Base-by-base conservation (phyloP, 2,888 invertebrate genomes). In the Orthosia gracilis region DNA sequence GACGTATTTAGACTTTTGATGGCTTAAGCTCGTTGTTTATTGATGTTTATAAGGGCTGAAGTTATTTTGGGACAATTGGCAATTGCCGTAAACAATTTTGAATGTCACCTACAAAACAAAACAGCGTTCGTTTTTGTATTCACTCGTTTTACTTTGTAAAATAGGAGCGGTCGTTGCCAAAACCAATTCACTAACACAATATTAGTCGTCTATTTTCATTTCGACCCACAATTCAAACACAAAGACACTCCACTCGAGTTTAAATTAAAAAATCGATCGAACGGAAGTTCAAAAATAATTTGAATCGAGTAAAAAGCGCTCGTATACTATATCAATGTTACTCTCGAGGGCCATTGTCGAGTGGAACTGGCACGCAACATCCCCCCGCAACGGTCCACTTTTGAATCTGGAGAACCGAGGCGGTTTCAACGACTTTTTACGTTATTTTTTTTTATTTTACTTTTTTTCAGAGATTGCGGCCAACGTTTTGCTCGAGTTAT, bases 301-400 rank as follows among this genome's bases (percentile, higher is more conserved):
- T 75, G 65, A 71, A 82, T 73, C 70, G 74, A 83, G 65, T 73
- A 79, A 78, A 85, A 80, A 76, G 58, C 55, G 21, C 11, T 69
- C 72, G 59, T 76, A 73, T 80, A 79, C 77, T 82, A 87, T 82
- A 85, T 86, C 88, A 85, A 85, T 83, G 85, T 80, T 87, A 81
- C 88, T 85, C 87, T 83, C 78, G 84, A 87, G 88, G 73, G 83
- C 85, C 77, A 88, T 91, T 90, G 89, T 90, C 47, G 85, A 81
- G 83, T 82, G 78, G 83, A 91, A 90, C 91, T 91, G 89, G 90
- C 90, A 89, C 89, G 88, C 88, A 89, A 89, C 90, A 87, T 78
- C 82, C 82, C 85, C 80, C 78, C 82, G 61, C 74, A 76, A 75
- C 85, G 89, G 83, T 89, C 90, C 81, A 90, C 88, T 90, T 91